A percentile compares a stretch with the other conserved stretches of the same genome.
Evolutionary conservation across 2,888 invertebrate species (phyloP).

Genomic region (Lampropteryx suffumata): DNA sequence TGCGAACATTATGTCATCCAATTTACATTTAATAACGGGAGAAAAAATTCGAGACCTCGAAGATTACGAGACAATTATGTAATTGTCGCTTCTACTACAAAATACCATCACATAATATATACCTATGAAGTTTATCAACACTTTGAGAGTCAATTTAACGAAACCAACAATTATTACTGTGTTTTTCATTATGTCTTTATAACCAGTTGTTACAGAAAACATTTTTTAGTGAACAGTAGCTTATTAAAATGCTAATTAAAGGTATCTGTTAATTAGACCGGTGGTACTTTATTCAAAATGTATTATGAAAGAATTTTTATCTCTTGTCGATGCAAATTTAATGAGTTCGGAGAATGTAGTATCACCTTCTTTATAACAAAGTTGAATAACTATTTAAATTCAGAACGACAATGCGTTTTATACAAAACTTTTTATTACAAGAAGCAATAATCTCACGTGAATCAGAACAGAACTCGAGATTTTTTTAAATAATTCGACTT

Average conservation of each 20-base stretch:
- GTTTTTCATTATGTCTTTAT: no score
- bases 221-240: neutral
- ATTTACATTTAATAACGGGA: no score
- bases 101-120: no score
- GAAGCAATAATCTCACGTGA: constrained; percentile 1
- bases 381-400: constrained; percentile 3
- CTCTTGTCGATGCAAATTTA: constrained; percentile 21
- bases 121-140: no score
- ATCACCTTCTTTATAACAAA: constrained; percentile 3
- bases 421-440: neutral
- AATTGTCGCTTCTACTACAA: no score
- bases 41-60: no score
- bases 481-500: neutral
- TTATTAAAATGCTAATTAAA: constrained; percentile 34
- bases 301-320: constrained; percentile 24
- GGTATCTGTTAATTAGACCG: constrained; percentile 40
- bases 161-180: no score
- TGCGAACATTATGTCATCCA: constrained; percentile 8
- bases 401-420: neutral
- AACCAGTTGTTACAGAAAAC: neutral
- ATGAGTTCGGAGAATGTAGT: constrained; percentile 8
- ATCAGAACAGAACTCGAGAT: neutral
- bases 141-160: no score
- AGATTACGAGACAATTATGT: no score
- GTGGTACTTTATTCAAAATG: constrained; percentile 33